Evolutionary conservation across 2,113 vertebrate genomes (phyloP).

Genomic region (Caracal caracal): DNA sequence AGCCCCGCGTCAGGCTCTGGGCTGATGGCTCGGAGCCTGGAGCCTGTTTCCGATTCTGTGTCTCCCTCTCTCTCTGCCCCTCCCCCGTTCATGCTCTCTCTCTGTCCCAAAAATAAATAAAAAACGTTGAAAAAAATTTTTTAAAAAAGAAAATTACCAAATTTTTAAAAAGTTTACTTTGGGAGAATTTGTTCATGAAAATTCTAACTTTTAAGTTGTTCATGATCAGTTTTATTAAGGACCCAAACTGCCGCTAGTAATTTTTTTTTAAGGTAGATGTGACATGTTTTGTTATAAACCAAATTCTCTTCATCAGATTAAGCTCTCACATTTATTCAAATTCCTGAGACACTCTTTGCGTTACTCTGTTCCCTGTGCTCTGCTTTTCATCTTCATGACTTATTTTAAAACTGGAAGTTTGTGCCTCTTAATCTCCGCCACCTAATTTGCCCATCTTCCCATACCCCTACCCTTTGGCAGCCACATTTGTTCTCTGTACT

Average conservation of each 20-base stretch:
- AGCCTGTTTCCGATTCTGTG: too few species aligned
- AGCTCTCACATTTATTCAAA: background rate
- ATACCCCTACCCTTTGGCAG: rapidly evolving
- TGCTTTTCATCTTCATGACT: background rate
- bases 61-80: too few species aligned
- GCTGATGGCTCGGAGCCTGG: too few species aligned
- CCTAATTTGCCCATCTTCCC: background rate
- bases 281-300: background rate
- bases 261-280: background rate
- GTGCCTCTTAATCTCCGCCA: background rate
- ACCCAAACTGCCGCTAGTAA: background rate
- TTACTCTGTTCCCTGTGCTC: background rate
- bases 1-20: too few species aligned
- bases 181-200: background rate
- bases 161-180: background rate
- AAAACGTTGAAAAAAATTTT: too few species aligned
- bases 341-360: background rate
- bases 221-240: background rate
- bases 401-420: background rate
- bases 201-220: background rate
- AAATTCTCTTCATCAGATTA: background rate
- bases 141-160: background rate
- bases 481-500: background rate
- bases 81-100: too few species aligned
- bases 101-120: too few species aligned